Base-by-base conservation (phyloP, 2,797 vertebrate species). In the Lateolabrax maculatus region DNA sequence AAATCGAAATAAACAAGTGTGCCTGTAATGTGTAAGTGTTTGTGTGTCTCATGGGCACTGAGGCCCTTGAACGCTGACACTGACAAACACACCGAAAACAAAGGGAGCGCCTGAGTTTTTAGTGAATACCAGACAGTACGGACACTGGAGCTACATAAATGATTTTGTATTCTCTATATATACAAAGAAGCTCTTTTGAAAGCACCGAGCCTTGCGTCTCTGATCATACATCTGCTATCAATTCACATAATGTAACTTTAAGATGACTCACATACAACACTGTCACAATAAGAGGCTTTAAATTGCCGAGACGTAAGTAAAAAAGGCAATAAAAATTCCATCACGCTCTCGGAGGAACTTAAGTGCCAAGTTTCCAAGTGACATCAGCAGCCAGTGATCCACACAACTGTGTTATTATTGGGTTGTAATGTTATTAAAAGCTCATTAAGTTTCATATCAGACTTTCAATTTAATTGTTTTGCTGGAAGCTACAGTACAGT, bases 1-100 rank as follows among this genome's bases (percentile, higher is more conserved):
- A n/a, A 88, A 86, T 89, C n/a, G 78, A 94, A 92, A 93, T 93
- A 94, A 94, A 93, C 92, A 93, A 85, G 77, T 78, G 80, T 65
- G 83, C 61, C 76, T 87, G 74, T 80, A 77, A 84, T 58, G 84
- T 87, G 81, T 84, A 27, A 80, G 77, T 84, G 85, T 85, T 67
- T 84, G 85, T 77, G 80, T 62, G 84, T 90, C 71, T 83, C 75
- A 51, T 55, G 75, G 87, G 84, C 78, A 46, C 73, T 0, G 49
- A 66, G 74, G 85, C 69, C 60, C 79, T 57, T 43, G 56, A 80
- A 37, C 29, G 74, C 79, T 77, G 88, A 85, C 85, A 39, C 61
- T 44, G 80, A 84, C 79, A 77, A 80, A 81, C 23, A 36, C 60
- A 73, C 55, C n/a, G n/a, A 64, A 69, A 79, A 85, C 60, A 84